Base-by-base conservation (phyloP, 1,140 invertebrate genomes). In the Lethrus apterus region DNA sequence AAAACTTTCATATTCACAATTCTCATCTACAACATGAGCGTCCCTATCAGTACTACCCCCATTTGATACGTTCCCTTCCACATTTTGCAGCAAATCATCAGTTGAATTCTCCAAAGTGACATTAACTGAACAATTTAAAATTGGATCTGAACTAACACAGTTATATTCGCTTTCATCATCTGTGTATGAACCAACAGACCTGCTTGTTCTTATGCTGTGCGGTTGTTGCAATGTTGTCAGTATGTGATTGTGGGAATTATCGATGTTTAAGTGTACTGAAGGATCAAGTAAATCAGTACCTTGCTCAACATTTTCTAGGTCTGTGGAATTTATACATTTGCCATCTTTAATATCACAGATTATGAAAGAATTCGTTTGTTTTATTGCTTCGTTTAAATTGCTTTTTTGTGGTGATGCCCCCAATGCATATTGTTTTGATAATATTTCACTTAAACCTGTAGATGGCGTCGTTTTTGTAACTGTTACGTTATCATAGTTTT, bases 151-250 rank as follows among this genome's bases (percentile, higher is more conserved):
- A 30, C 55, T 50, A 29, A 13, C 29, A 26, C 40, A 23, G 15
- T 29, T 23, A 13, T 26, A 42, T 15, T 42, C 40, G 3, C 9
- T 17, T 17, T 42, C 29, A 13, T 42, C 40, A 8, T 42, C 40
- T 2, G 24, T 24, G 23, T 42, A 42, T 3, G 60, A 60, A 17
- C 55, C 60, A 3, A 58, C 46, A 8, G 60, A 60, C 36, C 58
- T 46, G 34, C 57, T 58, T 8, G 55, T 46, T 14, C 55, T 31
- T 19, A 42, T 50, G n/a, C 21, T 30, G 11, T 48, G 30, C 36
- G 23, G 24, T 2, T 19, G 10, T 8, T 19, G 4, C 7, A 5
- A 10, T 19, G 9, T 38, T 5, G 4, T 14, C n/a, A n/a, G n/a
- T n/a, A n/a, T n/a, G 3, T 29, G 11, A 29, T 14, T 29, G 11